Percentiles rank a stretch among this genome's conserved stretches.
These are phyloP conservation scores for Cerastoderma edule DNA, from an alignment of 2,888 invertebrate species.

Conservation along the genomic window DNA sequence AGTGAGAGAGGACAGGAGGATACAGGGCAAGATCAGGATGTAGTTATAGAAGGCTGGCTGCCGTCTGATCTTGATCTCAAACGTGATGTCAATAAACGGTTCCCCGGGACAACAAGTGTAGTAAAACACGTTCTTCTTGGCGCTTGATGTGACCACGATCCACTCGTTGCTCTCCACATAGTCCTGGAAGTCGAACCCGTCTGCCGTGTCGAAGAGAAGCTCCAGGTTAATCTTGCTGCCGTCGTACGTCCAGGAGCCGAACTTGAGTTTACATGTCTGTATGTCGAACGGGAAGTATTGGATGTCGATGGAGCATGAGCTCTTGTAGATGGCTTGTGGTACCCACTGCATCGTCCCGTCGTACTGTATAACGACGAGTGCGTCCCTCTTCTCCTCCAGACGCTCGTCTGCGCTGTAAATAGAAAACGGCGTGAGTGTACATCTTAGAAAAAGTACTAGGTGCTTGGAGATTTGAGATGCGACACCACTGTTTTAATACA, in stretches of 20 bases:
- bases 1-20: constrained; percentile 83
- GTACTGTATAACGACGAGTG: constrained; percentile 80
- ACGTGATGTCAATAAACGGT: constrained; percentile 83
- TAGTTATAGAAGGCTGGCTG: constrained; percentile 83
- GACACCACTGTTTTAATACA: too few species aligned
- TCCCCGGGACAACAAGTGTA: constrained; percentile 82
- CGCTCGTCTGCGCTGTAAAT: constrained; percentile 84
- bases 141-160: constrained; percentile 79
- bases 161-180: constrained; percentile 84
- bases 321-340: constrained; percentile 83
- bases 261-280: constrained; percentile 82
- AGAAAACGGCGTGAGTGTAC: too few species aligned
- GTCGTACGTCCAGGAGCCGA: constrained; percentile 84
- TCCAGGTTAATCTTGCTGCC: constrained; percentile 79
- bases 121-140: constrained; percentile 77
- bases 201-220: constrained; percentile 57
- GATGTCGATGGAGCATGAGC: constrained; percentile 83
- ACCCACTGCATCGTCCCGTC: constrained; percentile 80
- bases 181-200: constrained; percentile 77
- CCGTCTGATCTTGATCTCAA: constrained; percentile 77
- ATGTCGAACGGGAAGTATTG: constrained; percentile 83
- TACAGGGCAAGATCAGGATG: constrained; percentile 83
- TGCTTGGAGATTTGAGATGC: too few species aligned
- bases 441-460: too few species aligned
- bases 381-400: constrained; percentile 82